Base-by-base conservation (phyloP, 2,113 vertebrate genomes). In the Gymnobelideus leadbeateri region DNA sequence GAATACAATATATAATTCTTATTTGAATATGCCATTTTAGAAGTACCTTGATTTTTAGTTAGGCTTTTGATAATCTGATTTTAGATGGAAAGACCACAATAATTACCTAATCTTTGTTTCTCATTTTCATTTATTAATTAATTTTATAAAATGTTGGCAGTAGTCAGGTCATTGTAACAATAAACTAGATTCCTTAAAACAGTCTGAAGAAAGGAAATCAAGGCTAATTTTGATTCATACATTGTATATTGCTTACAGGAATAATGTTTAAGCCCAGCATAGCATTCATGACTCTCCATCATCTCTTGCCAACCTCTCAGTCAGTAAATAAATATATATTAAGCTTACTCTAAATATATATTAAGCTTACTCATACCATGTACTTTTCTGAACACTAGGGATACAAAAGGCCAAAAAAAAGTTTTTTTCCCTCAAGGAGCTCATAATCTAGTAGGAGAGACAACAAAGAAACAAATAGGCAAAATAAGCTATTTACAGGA, bases 21-120 rank as follows among this genome's bases (percentile, higher is more conserved):
- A 96, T 96, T 97, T 23, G 47, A 97, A 90, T 50, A 89, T 96
- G 19, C 89, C 52, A 46, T 95, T 97, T 97, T 91, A 97, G 47
- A 98, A 97, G 49, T 97, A 97, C 94, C 91, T 96, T 97, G 26
- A 23, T 95, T 97, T 90, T 96, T 93, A 96, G 26, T 97, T 97
- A 97, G 37, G 14, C 91, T 52, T 96, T 84, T 93, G 94, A 49
- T 97, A 97, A 98, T 97, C 94, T 97, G 96, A 97, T 97, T 97
- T 98, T 97, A 97, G 95, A 91, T 97, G 91, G 95, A 97, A 97
- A 97, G 95, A 49, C 53, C 92, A 97, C 96, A 97, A 95, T n/a
- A 98, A 95, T 98, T 96, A 96, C 91, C 96, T 61, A 98, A 92
- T 97, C 92, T 97, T 97, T 98, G 96, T 98, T 98, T 98, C 97